Base-by-base conservation (phyloP, 2,113 vertebrate genomes). In the Petaurus breviceps region DNA sequence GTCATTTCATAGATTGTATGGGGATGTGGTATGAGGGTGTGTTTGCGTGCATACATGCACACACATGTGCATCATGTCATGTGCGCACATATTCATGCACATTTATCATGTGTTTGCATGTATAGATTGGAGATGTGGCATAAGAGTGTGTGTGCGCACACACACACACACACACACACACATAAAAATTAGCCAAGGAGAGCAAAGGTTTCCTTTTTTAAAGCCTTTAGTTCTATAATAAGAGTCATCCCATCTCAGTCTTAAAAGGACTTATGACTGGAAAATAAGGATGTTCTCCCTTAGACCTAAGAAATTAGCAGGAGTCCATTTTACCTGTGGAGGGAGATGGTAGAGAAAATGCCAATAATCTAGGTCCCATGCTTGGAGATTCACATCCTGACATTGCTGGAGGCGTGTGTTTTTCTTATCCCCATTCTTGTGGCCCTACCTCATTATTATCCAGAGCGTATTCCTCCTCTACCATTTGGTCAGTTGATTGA, bases 111-210 rank as follows among this genome's bases (percentile, higher is more conserved):
- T 52, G 52, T 52, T 22, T 52, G 19, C 52, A 2, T 22, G 19
- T 52, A 52, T 52, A 52, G 22, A 52, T 52, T 96, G 11, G 91
- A 51, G 23, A 93, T 92, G n/a, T 31, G 12, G 46, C n/a, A 2
- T 51, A 51, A 49, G 47, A 49, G 55, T 19, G 51, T 95, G 25
- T 55, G 91, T 94, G 46, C 94, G 16, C 95, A 97, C 93, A 89
- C 94, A 96, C 47, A 4, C 47, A 4, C 47, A 4, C 4, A 49
- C 47, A 49, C 47, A 3, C 47, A 49, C 4, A 49, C 92, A 89
- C 93, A 90, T 9, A 90, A 28, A 49, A 91, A 90, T 0, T n/a
- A 92, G 11, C 23, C 26, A 54, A 47, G 25, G 9, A 96, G n/a
- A 90, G 2, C 6, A 46, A 94, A n/a, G 37, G 31, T 31, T 91